These are phyloP conservation scores for Scaptodrosophila latifasciaeformis DNA, from an alignment of 2,888 invertebrate species.

Conservation along the genomic window DNA sequence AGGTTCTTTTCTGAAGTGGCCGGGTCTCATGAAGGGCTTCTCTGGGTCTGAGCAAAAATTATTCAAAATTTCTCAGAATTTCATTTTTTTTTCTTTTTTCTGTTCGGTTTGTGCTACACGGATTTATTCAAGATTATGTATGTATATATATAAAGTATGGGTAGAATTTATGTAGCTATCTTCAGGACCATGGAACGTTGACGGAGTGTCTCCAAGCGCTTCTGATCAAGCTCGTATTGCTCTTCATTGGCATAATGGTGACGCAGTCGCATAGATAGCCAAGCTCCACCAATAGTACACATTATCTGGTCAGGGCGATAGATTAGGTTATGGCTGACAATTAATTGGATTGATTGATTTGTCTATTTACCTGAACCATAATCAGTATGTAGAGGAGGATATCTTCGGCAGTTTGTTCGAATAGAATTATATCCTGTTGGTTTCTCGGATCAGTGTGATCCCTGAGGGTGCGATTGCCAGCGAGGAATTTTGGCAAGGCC, in stretches of 20 bases:
- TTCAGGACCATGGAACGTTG: no score
- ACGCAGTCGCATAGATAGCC: constrained; percentile 8
- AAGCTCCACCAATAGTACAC: constrained; percentile 3
- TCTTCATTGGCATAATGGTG: constrained; percentile 5
- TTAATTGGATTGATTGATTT: neutral
- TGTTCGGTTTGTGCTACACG: no score
- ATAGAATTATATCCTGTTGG: neutral
- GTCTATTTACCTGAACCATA: neutral
- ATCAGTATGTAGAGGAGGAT: neutral
- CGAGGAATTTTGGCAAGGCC: neutral
- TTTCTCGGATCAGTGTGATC: neutral
- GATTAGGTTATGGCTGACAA: no score
- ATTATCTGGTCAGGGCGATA: neutral
- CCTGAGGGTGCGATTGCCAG: neutral
- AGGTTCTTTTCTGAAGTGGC: no score
- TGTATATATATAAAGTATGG: no score
- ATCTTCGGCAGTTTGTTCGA: constrained; percentile 1
- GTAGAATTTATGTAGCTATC: no score
- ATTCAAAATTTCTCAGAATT: no score
- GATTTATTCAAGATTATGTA: no score
- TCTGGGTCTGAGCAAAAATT: no score
- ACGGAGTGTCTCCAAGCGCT: constrained; percentile 2
- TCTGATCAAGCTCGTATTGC: constrained; percentile 7
- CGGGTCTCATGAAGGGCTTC: no score
- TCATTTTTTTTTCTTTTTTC: no score